Conservation (phyloP, 2,797 vertebrate genomes). For the Paramormyrops hopkinsi region DNA sequence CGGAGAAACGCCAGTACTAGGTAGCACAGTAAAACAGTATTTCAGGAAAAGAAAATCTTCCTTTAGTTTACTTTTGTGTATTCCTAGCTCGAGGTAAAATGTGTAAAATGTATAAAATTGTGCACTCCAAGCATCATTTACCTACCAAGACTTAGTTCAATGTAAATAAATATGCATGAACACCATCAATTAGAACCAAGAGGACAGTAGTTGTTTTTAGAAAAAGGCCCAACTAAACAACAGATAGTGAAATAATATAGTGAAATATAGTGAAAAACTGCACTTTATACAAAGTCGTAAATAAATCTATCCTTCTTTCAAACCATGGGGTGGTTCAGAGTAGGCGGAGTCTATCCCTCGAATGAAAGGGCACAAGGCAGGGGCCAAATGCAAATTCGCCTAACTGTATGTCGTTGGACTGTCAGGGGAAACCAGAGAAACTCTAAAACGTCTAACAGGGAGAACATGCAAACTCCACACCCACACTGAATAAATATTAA, state of each 20-base stretch:
- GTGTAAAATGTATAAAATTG: slow-evolving; percentile 10
- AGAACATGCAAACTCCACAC: slow-evolving; percentile 1
- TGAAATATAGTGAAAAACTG: not conserved
- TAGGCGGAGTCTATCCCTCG: not conserved
- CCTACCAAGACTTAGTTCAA: slow-evolving; percentile 15
- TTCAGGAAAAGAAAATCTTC: slow-evolving; percentile 10
- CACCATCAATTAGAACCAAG: slow-evolving; percentile 41
- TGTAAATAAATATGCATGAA: slow-evolving; percentile 25
- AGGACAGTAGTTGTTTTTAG: not conserved
- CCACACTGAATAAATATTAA: not conserved
- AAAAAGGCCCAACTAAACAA: not conserved
- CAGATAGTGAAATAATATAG: not conserved
- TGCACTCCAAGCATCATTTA: slow-evolving; percentile 33
- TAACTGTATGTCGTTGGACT: not conserved
- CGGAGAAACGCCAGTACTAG: not conserved
- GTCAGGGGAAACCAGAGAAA: not conserved
- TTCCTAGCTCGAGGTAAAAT: slow-evolving; percentile 24
- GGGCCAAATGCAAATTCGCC: not conserved
- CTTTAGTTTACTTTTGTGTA: not conserved
- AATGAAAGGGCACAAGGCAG: not conserved
- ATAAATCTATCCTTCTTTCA: not conserved
- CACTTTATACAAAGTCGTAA: not conserved
- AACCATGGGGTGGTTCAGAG: not conserved
- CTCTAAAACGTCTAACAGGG: not conserved
- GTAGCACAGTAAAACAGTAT: not conserved